A percentile compares a stretch with the other conserved stretches of the same genome.
Conservation (phyloP, 1,140 invertebrate species). For the Listronotus oregonensis region DNA sequence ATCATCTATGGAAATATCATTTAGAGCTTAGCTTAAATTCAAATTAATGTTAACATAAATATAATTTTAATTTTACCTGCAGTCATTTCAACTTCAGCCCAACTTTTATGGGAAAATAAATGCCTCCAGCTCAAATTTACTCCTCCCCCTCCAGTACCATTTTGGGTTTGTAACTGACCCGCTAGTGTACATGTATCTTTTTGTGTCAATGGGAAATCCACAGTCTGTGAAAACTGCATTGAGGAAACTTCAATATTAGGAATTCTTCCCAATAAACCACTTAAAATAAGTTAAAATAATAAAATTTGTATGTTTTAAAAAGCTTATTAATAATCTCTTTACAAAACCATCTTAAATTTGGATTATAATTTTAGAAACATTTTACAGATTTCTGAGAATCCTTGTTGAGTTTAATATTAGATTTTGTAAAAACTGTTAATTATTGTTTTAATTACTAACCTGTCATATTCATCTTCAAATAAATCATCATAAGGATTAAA, state of each 20-base stretch:
- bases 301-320: neutral
- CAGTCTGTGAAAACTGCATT: conserved; percentile 89
- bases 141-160: conserved; percentile 81
- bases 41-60: no score
- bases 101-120: conserved; percentile 79
- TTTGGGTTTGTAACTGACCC: conserved; percentile 81
- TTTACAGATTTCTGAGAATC: no score
- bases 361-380: no score
- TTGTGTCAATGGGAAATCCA: conserved; percentile 87
- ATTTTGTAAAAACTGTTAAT: no score
- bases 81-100: conserved; percentile 79
- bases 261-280: conserved; percentile 61
- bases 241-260: conserved; percentile 86
- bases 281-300: conserved; percentile 50
- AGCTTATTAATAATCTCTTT: neutral
- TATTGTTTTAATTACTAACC: no score
- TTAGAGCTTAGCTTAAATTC: no score
- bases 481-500: conserved; percentile 80
- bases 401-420: no score
- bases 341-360: no score
- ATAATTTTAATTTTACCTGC: conserved; percentile 60
- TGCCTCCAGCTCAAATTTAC: conserved; percentile 76
- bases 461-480: conserved; percentile 50
- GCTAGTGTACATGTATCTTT: conserved; percentile 81
- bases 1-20: no score